These are phyloP conservation scores for Tipula unca DNA, from an alignment of 2,888 invertebrate genomes.

Conservation along the genomic window DNA sequence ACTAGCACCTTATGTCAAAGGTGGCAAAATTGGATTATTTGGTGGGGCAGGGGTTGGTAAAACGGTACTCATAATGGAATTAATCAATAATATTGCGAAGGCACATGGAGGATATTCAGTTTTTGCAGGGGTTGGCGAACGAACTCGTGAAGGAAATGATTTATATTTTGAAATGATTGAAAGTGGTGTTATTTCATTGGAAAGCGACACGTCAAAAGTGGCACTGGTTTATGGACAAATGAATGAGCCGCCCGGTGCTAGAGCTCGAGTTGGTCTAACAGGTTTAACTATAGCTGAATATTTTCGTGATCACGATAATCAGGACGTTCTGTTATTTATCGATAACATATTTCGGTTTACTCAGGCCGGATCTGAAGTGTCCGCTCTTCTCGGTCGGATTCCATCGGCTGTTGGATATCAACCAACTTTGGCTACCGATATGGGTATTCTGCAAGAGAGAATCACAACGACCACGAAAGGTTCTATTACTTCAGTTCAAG, in stretches of 20 bases:
- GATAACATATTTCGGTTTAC: conserved; percentile 95
- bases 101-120: conserved; percentile 95
- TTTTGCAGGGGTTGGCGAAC: conserved; percentile 92
- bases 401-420: conserved; percentile 94
- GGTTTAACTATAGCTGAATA: conserved; percentile 90
- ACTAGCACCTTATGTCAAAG: conserved; percentile 85
- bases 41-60: conserved; percentile 94
- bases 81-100: conserved; percentile 92
- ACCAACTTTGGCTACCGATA: conserved; percentile 90
- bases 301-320: conserved; percentile 90
- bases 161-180: conserved; percentile 95
- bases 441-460: conserved; percentile 94
- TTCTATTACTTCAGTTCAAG: conserved; percentile 92
- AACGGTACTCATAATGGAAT: conserved; percentile 92
- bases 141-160: conserved; percentile 92
- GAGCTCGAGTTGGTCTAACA: conserved; percentile 86
- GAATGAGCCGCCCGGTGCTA: conserved; percentile 94
- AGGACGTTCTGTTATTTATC: conserved; percentile 89
- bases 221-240: conserved; percentile 91
- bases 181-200: conserved; percentile 82
- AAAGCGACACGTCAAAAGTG: conserved; percentile 75
- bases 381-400: conserved; percentile 89
- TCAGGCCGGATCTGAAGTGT: conserved; percentile 82
- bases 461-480: conserved; percentile 93
- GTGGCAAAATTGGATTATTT: conserved; percentile 89